A percentile compares a stretch with the other conserved stretches of the same genome.
phyloP scores from a whole-genome alignment of 2,888 invertebrate species.

The Clusia tigrina region DNA sequence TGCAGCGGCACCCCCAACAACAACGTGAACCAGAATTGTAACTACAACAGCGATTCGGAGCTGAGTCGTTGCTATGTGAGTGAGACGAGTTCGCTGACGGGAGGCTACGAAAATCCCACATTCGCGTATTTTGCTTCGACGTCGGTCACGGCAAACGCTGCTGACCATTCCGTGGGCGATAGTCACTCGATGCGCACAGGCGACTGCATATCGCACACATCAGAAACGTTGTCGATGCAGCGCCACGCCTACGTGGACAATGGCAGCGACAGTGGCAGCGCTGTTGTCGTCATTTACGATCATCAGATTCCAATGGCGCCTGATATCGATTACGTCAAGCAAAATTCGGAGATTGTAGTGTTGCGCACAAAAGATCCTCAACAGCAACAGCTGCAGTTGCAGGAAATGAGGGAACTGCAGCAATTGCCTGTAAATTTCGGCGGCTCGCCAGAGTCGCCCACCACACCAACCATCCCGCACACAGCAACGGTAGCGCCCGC shows the following conservation, averaged over 20 bases:
- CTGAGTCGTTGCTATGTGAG: slow-evolving; percentile 62
- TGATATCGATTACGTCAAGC: slow-evolving; percentile 61
- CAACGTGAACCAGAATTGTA: slow-evolving; percentile 33
- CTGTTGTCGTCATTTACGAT: slow-evolving; percentile 62
- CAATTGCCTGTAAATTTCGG: slow-evolving; percentile 52
- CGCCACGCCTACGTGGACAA: slow-evolving; percentile 50
- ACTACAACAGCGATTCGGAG: slow-evolving; percentile 61
- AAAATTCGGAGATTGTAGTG: slow-evolving; percentile 63
- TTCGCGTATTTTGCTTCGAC: slow-evolving; percentile 58
- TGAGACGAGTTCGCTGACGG: slow-evolving; percentile 61
- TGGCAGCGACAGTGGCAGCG: slow-evolving; percentile 50
- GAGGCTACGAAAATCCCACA: slow-evolving; percentile 63
- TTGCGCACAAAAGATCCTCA: slow-evolving; percentile 62
- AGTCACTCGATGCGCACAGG: slow-evolving; percentile 37
- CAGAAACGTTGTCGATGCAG: slow-evolving; percentile 42
- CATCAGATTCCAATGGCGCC: slow-evolving; percentile 61
- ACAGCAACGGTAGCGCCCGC: slow-evolving; percentile 60
- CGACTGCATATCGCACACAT: slow-evolving; percentile 49
- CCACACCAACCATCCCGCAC: slow-evolving; percentile 36
- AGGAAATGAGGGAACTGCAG: slow-evolving; percentile 55
- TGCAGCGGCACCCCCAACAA: slow-evolving; percentile 18
- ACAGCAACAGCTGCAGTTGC: slow-evolving; percentile 43
- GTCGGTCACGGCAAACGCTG: slow-evolving; percentile 23
- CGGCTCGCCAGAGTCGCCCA: slow-evolving; percentile 43
- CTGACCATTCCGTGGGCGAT: slow-evolving; percentile 39